Conservation (phyloP, 2,113 vertebrate genomes). For the Hydropotes inermis region DNA sequence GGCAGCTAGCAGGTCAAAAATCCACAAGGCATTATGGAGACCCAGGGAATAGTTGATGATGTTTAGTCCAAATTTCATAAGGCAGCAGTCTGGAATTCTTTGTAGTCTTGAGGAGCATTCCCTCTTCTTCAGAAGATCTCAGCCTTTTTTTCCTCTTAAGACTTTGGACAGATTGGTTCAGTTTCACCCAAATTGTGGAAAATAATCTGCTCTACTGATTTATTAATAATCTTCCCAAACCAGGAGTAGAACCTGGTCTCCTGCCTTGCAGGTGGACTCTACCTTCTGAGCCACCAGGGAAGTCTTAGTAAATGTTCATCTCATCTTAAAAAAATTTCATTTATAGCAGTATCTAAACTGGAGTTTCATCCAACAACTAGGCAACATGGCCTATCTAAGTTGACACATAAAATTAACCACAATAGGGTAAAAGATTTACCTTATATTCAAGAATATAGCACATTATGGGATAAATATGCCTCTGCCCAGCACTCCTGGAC, state of each 20-base stretch:
- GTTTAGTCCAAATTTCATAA: not conserved
- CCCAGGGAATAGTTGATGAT: too few relatives aligned
- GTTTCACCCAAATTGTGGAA: not conserved
- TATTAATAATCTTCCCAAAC: not conserved
- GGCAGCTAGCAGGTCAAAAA: not conserved
- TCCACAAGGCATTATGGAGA: not conserved
- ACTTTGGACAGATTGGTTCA: not conserved
- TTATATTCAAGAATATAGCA: not conserved
- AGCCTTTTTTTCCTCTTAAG: not conserved
- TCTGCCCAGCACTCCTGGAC: not conserved
- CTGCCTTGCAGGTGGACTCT: not conserved
- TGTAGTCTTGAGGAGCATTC: not conserved
- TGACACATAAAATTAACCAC: not conserved
- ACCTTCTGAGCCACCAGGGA: not conserved
- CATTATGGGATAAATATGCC: not conserved
- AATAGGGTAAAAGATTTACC: not conserved
- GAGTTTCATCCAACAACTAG: not conserved
- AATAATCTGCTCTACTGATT: not conserved
- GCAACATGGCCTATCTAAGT: not conserved
- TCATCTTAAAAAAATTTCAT: not conserved
- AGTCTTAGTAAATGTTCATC: not conserved
- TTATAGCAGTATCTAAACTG: not conserved
- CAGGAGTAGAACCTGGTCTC: not conserved
- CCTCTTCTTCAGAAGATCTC: not conserved
- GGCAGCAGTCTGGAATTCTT: not conserved